Conservation (phyloP, 2,888 invertebrate genomes). For the Thecocarcelia acutangulata region DNA sequence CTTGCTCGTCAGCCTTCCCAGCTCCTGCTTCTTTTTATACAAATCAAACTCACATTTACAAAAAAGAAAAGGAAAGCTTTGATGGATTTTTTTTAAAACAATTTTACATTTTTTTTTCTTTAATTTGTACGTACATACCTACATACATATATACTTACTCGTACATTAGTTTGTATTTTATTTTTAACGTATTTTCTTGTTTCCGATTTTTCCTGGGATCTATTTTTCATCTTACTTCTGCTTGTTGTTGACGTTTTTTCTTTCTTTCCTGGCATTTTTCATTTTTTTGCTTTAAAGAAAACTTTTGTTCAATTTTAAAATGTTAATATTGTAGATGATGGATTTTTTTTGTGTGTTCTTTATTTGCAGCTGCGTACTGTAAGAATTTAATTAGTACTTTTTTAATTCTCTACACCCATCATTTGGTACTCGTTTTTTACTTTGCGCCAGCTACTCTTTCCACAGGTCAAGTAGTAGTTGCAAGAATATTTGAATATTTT, state of each 20-base stretch:
- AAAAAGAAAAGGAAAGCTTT: background rate
- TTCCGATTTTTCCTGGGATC: conserved; percentile 56
- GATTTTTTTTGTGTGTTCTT: conserved; percentile 24
- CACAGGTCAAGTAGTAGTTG: conserved; percentile 14
- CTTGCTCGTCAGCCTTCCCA: background rate
- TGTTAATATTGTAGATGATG: conserved; percentile 52
- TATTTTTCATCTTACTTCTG: conserved; percentile 23
- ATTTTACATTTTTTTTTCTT: background rate
- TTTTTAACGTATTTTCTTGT: conserved; percentile 61
- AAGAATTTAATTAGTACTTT: conserved; percentile 67
- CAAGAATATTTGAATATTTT: background rate
- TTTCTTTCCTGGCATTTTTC: conserved; percentile 7
- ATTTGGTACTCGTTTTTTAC: conserved; percentile 26
- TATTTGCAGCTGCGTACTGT: conserved; percentile 61
- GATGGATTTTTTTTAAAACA: conserved; percentile 27
- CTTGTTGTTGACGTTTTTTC: background rate
- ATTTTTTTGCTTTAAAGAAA: conserved; percentile 38
- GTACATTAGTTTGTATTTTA: conserved; percentile 4
- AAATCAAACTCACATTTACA: background rate
- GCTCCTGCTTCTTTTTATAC: conserved; percentile 3
- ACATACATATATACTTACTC: no score
- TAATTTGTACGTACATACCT: conserved; percentile 7
- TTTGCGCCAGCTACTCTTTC: background rate
- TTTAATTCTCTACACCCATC: conserved; percentile 47
- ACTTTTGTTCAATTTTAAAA: conserved; percentile 62